Evolutionary conservation across 2,888 invertebrate genomes (phyloP).

Genomic region (Caradrina clavipalpis): DNA sequence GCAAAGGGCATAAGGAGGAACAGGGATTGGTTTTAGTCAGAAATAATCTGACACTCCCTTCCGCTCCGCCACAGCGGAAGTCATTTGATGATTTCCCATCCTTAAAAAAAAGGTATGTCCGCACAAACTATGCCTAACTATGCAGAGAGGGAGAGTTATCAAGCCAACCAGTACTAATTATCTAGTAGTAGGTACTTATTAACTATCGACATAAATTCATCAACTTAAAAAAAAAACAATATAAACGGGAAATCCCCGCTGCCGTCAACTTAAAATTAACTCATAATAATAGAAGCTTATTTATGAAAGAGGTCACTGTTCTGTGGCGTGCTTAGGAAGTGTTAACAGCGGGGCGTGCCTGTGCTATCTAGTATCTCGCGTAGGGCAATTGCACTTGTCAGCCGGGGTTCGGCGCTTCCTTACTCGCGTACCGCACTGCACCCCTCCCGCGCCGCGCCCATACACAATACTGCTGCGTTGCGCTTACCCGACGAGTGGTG

Average conservation of each 20-base stretch:
- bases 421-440: constrained; percentile 54
- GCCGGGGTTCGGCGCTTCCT: constrained; percentile 71
- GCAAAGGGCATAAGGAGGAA: no score
- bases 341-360: constrained; percentile 84
- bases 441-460: constrained; percentile 46
- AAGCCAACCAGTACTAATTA: no score
- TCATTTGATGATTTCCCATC: no score
- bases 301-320: constrained; percentile 74
- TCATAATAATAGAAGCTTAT: constrained; percentile 64
- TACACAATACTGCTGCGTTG: constrained; percentile 58
- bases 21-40: no score
- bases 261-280: constrained; percentile 41
- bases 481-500: constrained; percentile 46
- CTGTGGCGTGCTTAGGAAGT: constrained; percentile 81
- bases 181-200: no score
- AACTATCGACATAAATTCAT: neutral
- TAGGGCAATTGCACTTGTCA: constrained; percentile 84
- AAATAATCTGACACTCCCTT: no score
- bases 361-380: constrained; percentile 84
- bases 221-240: constrained; percentile 2
- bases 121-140: no score
- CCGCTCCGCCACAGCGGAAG: no score
- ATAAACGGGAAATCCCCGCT: constrained; percentile 11
- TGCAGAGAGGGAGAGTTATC: no score
- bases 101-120: no score